Evolutionary conservation across 92 coral and sea anemone genomes (phyloP), one percentile per base, ranked within the genome.

Genomic region (Bergia puertoricense): DNA sequence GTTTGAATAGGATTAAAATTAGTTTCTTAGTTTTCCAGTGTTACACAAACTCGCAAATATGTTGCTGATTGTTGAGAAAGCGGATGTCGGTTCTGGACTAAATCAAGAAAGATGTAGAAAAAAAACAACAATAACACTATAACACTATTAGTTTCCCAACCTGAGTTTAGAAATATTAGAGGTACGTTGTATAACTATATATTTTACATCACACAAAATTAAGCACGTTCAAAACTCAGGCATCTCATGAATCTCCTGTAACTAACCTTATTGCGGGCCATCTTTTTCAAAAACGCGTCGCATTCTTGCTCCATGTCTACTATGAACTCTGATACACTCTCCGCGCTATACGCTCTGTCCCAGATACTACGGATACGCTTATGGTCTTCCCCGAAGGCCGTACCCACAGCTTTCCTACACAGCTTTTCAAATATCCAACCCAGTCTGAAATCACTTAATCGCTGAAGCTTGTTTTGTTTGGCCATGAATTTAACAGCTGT

Each of bases 401-500:
- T 89, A 3, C 95, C 95, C 23, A 72, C 95, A 67, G 95, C 92
- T 1, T 89, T 80, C 18, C 89, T 90, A 45, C 89, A 90, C 57
- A 93, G 95, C 69, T 82, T 89, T 44, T 79, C 69, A 57, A 93
- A 93, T 54, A 91, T 86, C 67, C 89, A 79, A 0, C 95, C 95
- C 37, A 93, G 84, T 43, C 95, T 87, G 59, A 93, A 93, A 88
- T 93, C 95, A 68, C 89, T 89, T 67, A 90, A 66, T 20, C 95
- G 89, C 68, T 76, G 77, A 85, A 91, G 91, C 78, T 86, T 91
- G 85, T 89, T 92, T 69, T 93, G 95, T 62, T 93, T 93, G 65
- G 95, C 86, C 95, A 93, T 93, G 46, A 93, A 93, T 75, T 87
- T 91, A 42, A 91, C 91, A 14, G 95, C 95, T 45, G 82, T 78